Evolutionary conservation across 2,888 invertebrate genomes (phyloP).

Genomic region (Drosophila lacicola): DNA sequence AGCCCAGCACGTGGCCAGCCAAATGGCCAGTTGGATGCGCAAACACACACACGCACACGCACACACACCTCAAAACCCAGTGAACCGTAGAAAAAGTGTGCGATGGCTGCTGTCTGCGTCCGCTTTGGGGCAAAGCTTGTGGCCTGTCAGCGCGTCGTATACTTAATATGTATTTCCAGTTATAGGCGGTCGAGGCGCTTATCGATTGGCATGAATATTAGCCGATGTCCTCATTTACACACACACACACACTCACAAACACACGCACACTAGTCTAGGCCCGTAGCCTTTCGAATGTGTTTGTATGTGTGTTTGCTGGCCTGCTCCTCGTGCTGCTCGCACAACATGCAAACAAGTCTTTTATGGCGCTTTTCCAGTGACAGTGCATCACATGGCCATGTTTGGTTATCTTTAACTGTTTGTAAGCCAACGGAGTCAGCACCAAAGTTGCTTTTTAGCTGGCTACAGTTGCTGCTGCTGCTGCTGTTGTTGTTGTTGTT

Average conservation of each 20-base stretch:
- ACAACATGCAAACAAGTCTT: slow-evolving; percentile 74
- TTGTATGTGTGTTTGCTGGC: background rate
- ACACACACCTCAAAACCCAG: slow-evolving; percentile 60
- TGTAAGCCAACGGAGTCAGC: slow-evolving; percentile 64
- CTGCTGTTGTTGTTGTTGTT: slow-evolving; percentile 25
- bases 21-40: slow-evolving; percentile 7
- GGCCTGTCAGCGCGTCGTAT: slow-evolving; percentile 70
- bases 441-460: slow-evolving; percentile 38
- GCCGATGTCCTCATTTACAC: slow-evolving; percentile 76
- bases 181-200: slow-evolving; percentile 69
- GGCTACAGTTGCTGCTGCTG: slow-evolving; percentile 10
- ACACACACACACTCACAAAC: slow-evolving; percentile 21
- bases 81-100: slow-evolving; percentile 57
- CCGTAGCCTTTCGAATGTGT: slow-evolving; percentile 58
- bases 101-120: slow-evolving; percentile 22
- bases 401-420: slow-evolving; percentile 78
- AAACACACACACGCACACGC: slow-evolving; percentile 8
- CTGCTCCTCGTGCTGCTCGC: slow-evolving; percentile 26
- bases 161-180: slow-evolving; percentile 78
- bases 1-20: slow-evolving; percentile 24
- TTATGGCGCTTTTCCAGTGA: slow-evolving; percentile 79
- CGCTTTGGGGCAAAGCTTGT: slow-evolving; percentile 29
- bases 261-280: slow-evolving; percentile 20
- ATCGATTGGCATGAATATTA: slow-evolving; percentile 80
- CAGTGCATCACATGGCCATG: slow-evolving; percentile 78